Percentiles rank a stretch among this genome's conserved stretches.
phyloP scores from a whole-genome alignment of 2,888 invertebrate species.

The Gisinianus flammeolus region DNA sequence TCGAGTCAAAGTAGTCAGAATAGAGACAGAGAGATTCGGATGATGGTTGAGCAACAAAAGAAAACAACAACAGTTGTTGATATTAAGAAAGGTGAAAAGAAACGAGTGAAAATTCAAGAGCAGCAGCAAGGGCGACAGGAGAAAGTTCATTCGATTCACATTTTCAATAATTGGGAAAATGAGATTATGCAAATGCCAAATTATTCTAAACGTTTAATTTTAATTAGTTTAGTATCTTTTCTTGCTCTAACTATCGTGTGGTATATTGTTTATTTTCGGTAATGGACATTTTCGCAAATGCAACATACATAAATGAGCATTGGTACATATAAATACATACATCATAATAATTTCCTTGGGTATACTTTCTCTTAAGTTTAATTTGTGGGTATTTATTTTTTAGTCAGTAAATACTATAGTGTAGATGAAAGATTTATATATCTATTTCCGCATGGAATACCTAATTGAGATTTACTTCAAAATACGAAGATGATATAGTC shows the following conservation, averaged over 20 bases:
- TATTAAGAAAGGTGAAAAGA: background rate
- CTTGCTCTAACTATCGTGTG: constrained; percentile 24
- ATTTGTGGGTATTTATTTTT: too few species aligned
- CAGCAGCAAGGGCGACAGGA: background rate
- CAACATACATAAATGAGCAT: too few species aligned
- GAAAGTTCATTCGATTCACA: too few species aligned
- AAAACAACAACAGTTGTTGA: background rate
- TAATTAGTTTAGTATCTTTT: constrained; percentile 12
- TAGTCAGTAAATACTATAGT: too few species aligned
- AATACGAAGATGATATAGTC: too few species aligned
- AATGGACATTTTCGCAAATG: too few species aligned
- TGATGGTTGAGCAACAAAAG: background rate
- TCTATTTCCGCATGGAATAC: too few species aligned
- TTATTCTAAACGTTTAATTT: constrained; percentile 27
- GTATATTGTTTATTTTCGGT: constrained; percentile 17
- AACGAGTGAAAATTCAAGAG: background rate
- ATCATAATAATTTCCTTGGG: too few species aligned
- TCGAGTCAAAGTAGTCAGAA: background rate
- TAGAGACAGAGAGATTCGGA: background rate
- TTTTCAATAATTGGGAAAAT: background rate
- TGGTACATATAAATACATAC: too few species aligned
- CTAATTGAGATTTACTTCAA: too few species aligned
- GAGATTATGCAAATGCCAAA: constrained; percentile 7
- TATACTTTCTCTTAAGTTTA: too few species aligned
- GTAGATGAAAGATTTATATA: too few species aligned